Evolutionary conservation across 2,797 vertebrate species (phyloP).

Genomic region (Lates japonicus): DNA sequence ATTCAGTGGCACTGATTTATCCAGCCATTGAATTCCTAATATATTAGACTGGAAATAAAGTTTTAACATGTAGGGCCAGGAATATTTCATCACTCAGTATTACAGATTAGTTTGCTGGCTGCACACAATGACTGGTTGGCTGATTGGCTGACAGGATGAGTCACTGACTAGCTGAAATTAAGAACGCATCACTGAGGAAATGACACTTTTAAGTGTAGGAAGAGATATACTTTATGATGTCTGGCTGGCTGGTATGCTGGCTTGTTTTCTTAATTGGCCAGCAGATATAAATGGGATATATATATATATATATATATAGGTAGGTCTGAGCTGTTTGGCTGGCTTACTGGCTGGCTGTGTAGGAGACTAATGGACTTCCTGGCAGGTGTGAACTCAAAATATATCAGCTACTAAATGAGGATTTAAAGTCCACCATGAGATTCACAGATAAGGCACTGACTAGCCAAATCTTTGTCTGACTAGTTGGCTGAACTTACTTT

Average conservation of each 20-base stretch:
- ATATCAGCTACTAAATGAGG: slow-evolving; percentile 16
- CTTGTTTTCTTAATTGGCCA: slow-evolving; percentile 24
- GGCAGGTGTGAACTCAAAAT: slow-evolving; percentile 16
- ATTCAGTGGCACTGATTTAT: slow-evolving; percentile 63
- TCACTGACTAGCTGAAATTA: slow-evolving; percentile 42
- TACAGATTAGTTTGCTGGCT: slow-evolving; percentile 38
- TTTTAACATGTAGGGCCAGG: slow-evolving; percentile 40
- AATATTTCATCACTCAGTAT: slow-evolving; percentile 41
- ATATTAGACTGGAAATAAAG: slow-evolving; percentile 52
- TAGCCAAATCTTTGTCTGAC: neutral
- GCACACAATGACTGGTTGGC: slow-evolving; percentile 2
- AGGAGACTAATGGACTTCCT: slow-evolving; percentile 5
- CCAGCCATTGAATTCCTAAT: slow-evolving; percentile 49
- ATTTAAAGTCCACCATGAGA: slow-evolving; percentile 7
- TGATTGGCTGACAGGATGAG: slow-evolving; percentile 40
- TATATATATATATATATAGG: too few relatives aligned
- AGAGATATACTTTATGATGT: slow-evolving; percentile 11
- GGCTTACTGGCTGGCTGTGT: neutral
- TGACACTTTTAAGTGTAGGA: slow-evolving; percentile 23
- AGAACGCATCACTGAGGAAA: slow-evolving; percentile 27
- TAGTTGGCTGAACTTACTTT: neutral
- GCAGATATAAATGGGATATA: neutral
- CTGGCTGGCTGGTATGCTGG: neutral
- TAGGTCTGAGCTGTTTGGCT: neutral
- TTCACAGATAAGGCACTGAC: neutral